phyloP scores from a whole-genome alignment of 2,113 vertebrate genomes.

The Candoia aspera region DNA sequence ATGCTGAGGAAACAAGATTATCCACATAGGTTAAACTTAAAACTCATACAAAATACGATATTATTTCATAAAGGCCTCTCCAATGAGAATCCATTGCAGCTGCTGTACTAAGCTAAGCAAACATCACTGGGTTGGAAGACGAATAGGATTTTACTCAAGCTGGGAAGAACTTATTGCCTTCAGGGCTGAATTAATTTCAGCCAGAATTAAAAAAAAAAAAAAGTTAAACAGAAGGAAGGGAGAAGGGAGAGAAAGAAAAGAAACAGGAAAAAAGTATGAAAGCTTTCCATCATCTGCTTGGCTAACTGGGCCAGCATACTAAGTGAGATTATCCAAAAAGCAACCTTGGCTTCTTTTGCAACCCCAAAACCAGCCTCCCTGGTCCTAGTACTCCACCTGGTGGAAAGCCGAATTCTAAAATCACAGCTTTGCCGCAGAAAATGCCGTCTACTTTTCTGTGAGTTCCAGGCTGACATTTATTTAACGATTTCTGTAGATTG shows the following conservation, averaged over 20 bases:
- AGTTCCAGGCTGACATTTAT: neutral
- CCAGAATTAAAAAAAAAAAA: neutral
- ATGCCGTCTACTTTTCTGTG: neutral
- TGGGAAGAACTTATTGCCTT: conserved; percentile 19
- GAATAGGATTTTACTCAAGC: neutral
- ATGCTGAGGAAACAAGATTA: neutral
- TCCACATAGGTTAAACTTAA: conserved; percentile 19
- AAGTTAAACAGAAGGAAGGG: neutral
- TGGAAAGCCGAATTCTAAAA: neutral
- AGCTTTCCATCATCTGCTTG: neutral
- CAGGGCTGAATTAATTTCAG: conserved; percentile 20
- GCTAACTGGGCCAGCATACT: neutral
- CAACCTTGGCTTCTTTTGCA: neutral
- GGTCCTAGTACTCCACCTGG: conserved; percentile 24
- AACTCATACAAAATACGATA: conserved; percentile 19
- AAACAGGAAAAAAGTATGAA: neutral
- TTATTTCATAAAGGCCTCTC: conserved; percentile 4
- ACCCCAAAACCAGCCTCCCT: neutral
- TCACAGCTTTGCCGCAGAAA: neutral
- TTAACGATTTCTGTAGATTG: neutral
- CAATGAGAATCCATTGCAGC: neutral
- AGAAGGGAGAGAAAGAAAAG: neutral
- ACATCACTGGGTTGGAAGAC: neutral
- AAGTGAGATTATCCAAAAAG: neutral
- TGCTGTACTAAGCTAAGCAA: neutral